phyloP scores from a whole-genome alignment of 2,113 vertebrate species.

The Tragelaphus strepsiceros region DNA sequence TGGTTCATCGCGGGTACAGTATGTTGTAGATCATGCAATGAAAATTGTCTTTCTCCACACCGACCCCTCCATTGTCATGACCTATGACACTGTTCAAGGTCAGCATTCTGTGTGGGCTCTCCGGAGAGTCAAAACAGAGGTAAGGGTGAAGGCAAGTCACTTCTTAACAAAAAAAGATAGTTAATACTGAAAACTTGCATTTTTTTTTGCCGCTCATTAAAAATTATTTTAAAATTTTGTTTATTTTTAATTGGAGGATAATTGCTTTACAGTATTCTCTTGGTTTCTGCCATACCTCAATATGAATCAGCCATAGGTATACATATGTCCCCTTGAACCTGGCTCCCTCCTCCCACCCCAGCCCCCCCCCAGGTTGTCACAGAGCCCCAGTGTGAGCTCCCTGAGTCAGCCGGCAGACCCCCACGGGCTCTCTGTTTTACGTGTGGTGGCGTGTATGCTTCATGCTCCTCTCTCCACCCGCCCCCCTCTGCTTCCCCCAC shows the following conservation, averaged over 20 bases:
- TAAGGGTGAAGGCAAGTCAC: conserved; percentile 61
- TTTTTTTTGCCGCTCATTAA: neutral
- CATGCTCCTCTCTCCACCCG: neutral
- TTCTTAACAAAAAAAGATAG: neutral
- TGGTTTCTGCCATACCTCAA: neutral
- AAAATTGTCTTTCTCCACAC: conserved; percentile 90
- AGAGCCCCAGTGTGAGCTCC: neutral
- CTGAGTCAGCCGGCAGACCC: accelerated
- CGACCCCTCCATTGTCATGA: conserved; percentile 93
- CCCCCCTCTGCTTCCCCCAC: neutral
- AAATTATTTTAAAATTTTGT: neutral
- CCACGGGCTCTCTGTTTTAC: neutral
- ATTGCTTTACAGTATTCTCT: neutral
- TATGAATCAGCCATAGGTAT: neutral
- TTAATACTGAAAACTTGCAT: neutral
- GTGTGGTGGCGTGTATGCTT: neutral
- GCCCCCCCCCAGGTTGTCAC: neutral
- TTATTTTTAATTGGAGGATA: neutral
- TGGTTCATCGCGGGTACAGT: conserved; percentile 88
- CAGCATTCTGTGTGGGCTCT: conserved; percentile 92
- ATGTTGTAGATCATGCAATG: conserved; percentile 88
- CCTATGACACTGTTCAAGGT: conserved; percentile 90
- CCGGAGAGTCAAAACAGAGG: conserved; percentile 91
- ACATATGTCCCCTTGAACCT: neutral
- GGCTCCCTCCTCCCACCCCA: neutral